Evolutionary conservation across 2,888 invertebrate genomes (phyloP).

Genomic region (Prosopocoilus inquinatus): DNA sequence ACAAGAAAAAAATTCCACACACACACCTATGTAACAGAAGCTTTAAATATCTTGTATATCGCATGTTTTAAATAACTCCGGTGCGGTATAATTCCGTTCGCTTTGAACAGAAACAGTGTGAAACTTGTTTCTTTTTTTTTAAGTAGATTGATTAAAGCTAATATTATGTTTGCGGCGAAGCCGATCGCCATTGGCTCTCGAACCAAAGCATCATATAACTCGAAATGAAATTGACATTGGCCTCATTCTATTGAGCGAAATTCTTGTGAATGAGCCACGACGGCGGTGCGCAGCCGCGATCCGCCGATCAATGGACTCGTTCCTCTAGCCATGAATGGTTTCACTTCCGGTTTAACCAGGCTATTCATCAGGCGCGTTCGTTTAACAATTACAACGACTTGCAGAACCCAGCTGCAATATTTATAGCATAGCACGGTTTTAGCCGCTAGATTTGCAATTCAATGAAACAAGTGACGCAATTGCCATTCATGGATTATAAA

Average conservation of each 20-base stretch:
- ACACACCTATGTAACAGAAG: too few relatives aligned
- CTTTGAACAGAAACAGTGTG: too few relatives aligned
- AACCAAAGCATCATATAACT: not conserved
- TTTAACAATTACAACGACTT: slow-evolving; percentile 6
- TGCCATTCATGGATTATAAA: slow-evolving; percentile 14
- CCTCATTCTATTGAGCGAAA: slow-evolving; percentile 24
- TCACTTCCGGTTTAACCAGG: slow-evolving; percentile 14
- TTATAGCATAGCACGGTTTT: slow-evolving; percentile 15
- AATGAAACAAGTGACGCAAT: slow-evolving; percentile 26
- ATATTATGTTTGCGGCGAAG: too few relatives aligned
- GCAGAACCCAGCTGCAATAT: slow-evolving; percentile 10
- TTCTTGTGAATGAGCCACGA: slow-evolving; percentile 26
- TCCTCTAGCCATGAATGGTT: slow-evolving; percentile 19
- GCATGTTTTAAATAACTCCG: too few relatives aligned
- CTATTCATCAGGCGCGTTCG: slow-evolving; percentile 3
- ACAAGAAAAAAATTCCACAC: too few relatives aligned
- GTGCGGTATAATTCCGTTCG: too few relatives aligned
- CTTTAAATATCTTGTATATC: too few relatives aligned
- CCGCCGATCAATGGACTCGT: slow-evolving; percentile 30
- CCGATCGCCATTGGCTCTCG: not conserved
- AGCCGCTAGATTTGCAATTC: slow-evolving; percentile 27
- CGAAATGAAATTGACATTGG: slow-evolving; percentile 27
- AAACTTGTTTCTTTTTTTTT: too few relatives aligned
- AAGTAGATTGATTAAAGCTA: too few relatives aligned
- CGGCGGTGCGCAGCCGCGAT: slow-evolving; percentile 24